Percentiles rank a stretch among this genome's conserved stretches.
phyloP scores from a whole-genome alignment of 2,113 vertebrate species.

The Gopherus evgoodei region DNA sequence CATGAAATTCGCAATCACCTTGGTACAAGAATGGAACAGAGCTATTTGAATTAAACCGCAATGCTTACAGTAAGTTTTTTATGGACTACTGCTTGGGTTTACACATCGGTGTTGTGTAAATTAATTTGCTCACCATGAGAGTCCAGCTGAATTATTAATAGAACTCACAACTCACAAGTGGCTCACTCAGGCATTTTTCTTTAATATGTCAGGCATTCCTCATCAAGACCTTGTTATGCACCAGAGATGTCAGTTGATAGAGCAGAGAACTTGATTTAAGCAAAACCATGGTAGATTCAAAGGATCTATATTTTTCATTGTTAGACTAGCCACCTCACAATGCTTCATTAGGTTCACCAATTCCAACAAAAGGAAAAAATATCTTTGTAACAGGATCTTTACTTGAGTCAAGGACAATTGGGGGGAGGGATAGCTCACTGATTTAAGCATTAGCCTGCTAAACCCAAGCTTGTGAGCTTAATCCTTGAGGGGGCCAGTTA shows the following conservation, averaged over 20 bases:
- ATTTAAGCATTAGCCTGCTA: too few species aligned
- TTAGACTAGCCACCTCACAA: background rate
- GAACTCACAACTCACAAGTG: fast-evolving
- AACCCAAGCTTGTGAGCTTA: too few species aligned
- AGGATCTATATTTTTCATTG: background rate
- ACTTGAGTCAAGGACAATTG: background rate
- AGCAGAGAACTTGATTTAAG: background rate
- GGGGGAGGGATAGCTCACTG: too few species aligned
- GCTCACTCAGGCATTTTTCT: background rate
- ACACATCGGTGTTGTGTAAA: background rate
- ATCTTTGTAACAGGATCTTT: background rate
- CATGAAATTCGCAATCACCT: background rate
- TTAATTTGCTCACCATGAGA: background rate
- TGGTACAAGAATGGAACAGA: background rate
- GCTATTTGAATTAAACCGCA: background rate
- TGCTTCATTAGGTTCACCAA: background rate
- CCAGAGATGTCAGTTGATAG: background rate
- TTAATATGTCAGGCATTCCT: background rate
- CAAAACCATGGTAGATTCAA: background rate
- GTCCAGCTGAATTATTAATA: background rate
- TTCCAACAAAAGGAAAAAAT: background rate
- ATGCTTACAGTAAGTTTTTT: background rate
- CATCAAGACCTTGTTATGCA: background rate
- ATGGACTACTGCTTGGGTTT: background rate
- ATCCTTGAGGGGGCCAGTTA: too few species aligned